phyloP scores from a whole-genome alignment of 2,888 invertebrate species.

The Athalia cordata region DNA sequence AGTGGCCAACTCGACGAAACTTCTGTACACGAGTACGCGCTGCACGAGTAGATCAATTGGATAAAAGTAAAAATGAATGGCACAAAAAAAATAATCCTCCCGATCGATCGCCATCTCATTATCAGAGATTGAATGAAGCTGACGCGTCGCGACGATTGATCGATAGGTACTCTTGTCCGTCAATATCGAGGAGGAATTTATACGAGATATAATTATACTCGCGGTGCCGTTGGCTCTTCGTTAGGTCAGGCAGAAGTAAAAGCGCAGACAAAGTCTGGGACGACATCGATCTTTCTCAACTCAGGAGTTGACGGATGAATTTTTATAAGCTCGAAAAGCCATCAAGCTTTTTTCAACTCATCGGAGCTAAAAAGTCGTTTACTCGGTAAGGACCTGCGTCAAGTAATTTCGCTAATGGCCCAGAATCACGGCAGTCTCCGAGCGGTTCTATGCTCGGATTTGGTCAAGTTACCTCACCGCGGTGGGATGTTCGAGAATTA shows the following conservation, averaged over 20 bases:
- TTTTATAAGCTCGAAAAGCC: conserved; percentile 13
- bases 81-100: neutral
- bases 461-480: conserved; percentile 63
- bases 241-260: neutral
- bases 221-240: neutral
- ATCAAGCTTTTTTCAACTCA: conserved; percentile 26
- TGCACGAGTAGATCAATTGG: no score
- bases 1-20: conserved; percentile 6
- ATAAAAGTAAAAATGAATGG: no score
- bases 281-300: conserved; percentile 19
- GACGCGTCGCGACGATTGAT: neutral
- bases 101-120: neutral
- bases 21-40: no score
- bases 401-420: conserved; percentile 71
- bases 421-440: conserved; percentile 57
- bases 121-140: conserved; percentile 5
- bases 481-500: conserved; percentile 66
- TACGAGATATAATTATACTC: neutral
- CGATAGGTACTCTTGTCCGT: conserved; percentile 3
- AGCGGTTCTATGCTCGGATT: conserved; percentile 39
- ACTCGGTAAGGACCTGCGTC: conserved; percentile 14
- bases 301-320: conserved; percentile 22
- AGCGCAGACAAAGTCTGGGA: neutral
- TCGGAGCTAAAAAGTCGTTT: conserved; percentile 32
- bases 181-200: conserved; percentile 1